These are phyloP conservation scores for Epizoanthus scotinus DNA, from an alignment of 92 coral and sea anemone genomes.

Conservation along the genomic window DNA sequence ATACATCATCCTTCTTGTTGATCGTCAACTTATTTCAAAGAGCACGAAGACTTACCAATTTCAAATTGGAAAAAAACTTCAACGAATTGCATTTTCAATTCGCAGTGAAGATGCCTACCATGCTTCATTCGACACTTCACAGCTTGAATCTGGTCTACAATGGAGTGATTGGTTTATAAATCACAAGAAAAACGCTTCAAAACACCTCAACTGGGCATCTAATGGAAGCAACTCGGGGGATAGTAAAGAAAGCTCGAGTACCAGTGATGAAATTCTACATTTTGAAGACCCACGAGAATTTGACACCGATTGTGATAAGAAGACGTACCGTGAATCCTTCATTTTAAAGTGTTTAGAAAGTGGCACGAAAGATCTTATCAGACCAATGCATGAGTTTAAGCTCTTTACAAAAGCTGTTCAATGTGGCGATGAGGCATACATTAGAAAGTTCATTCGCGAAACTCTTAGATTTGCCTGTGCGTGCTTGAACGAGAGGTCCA, in stretches of 20 bases:
- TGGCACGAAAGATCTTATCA: conserved; percentile 45
- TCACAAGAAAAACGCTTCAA: background rate
- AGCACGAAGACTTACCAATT: conserved; percentile 7
- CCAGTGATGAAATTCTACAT: background rate
- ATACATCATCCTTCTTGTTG: conserved; percentile 10
- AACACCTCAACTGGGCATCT: too few relatives aligned
- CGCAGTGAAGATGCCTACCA: background rate
- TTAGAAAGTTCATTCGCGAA: conserved; percentile 45
- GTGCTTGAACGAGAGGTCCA: conserved; percentile 52
- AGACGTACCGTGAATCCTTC: background rate
- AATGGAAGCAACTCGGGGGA: background rate
- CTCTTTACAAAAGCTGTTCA: conserved; percentile 9
- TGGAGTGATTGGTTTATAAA: conserved; percentile 17
- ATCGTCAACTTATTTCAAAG: conserved; percentile 3
- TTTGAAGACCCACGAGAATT: conserved; percentile 22
- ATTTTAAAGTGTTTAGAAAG: conserved; percentile 40
- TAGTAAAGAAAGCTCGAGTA: background rate
- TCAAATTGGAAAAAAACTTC: conserved; percentile 6
- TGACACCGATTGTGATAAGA: background rate
- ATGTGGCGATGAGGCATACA: conserved; percentile 6
- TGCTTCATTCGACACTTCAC: conserved; percentile 1
- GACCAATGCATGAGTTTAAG: conserved; percentile 49
- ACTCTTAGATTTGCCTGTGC: conserved; percentile 52
- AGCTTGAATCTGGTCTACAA: conserved; percentile 2
- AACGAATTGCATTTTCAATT: background rate